These are phyloP conservation scores for Stegodyphus mimosarum DNA, from an alignment of 1,140 invertebrate genomes.

Conservation along the genomic window DNA sequence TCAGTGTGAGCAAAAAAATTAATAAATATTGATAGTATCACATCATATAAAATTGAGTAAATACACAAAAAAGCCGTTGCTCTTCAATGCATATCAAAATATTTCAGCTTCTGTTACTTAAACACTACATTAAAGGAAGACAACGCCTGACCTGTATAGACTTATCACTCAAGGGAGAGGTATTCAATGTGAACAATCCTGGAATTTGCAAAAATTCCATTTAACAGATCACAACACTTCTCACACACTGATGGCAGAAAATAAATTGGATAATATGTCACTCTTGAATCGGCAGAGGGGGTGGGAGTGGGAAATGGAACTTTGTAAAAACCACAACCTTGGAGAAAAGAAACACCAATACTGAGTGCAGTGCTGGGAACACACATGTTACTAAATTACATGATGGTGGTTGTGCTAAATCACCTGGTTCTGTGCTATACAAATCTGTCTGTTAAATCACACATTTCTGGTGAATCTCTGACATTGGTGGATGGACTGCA, in stretches of 20 bases:
- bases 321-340: conserved; percentile 48
- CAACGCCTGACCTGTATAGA: not conserved
- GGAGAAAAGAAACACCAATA: conserved; percentile 27
- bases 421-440: conserved; percentile 36
- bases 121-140: not conserved
- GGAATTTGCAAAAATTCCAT: not conserved
- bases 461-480: conserved; percentile 47
- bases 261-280: not conserved
- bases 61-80: not conserved
- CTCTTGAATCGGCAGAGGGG: conserved; percentile 5
- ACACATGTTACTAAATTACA: conserved; percentile 16
- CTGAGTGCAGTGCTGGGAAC: conserved; percentile 18
- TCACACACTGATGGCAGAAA: not conserved
- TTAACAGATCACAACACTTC: not conserved
- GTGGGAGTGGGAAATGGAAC: conserved; percentile 15
- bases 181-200: not conserved
- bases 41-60: not conserved
- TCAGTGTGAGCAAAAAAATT: not conserved
- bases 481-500: conserved; percentile 33
- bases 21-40: not conserved
- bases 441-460: conserved; percentile 22
- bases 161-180: not conserved
- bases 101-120: not conserved
- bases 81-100: not conserved
- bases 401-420: conserved; percentile 49